Evolutionary conservation across 2,888 invertebrate genomes (phyloP), one percentile per base, ranked within the genome.

Genomic region (Aleiodes alternator): DNA sequence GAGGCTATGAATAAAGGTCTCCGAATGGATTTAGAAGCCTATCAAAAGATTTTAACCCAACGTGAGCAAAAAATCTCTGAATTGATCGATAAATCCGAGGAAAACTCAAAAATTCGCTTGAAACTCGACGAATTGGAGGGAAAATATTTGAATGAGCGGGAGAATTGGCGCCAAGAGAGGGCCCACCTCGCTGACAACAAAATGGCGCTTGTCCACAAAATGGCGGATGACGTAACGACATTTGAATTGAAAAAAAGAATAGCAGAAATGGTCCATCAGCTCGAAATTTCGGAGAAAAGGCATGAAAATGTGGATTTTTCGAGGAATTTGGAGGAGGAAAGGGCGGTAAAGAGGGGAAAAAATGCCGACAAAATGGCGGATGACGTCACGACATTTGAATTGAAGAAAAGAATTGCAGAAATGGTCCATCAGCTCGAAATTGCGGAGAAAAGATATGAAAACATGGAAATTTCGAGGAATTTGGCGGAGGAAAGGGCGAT

Each of bases 1-100:
- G 83, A 86, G 76, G 86, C 85, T 3, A 80, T 72, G 43, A 83
- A 82, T 43, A 86, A 83, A 73, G 78, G 82, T 9, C 77, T 86
- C 4, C 84, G 84, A 69, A 74, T 84, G 43, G 86, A 87, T 68
- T 81, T 85, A 12, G 81, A 85, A 38, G 84, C 86, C 0, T 85
- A 87, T 69, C 84, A 84, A 74, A 80, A 75, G 57, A 83, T 87
- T 69, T 50, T 85, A 6, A 82, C 80, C 1, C 84, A 85, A 29
- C 82, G 84, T 8, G 85, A 86, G 34, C 82, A 83, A 66, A 80
- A 79, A 4, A 78, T 87, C 16, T 59, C 76, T 0, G 79, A 81
- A 43, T 73, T 82, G 68, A 85, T 80, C 0, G 59, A 79, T 4
- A 84, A 75, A 59, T 86, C 82, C 66, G 84, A 85, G 11, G 84